phyloP scores from a whole-genome alignment of 2,797 vertebrate genomes.

The Microhierax caerulescens region DNA sequence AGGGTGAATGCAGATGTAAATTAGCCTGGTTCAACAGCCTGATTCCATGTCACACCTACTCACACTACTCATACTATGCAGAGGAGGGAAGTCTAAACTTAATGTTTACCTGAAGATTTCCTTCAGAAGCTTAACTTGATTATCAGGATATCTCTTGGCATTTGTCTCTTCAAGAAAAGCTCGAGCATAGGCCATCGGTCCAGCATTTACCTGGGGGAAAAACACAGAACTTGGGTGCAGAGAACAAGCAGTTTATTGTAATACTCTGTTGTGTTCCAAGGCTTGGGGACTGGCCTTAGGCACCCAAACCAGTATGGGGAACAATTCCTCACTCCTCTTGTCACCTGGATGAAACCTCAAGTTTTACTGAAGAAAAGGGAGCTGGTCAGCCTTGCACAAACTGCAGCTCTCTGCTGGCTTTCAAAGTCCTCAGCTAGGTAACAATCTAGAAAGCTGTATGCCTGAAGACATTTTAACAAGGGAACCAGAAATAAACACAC shows the following conservation, averaged over 20 bases:
- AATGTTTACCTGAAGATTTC: conserved; percentile 93
- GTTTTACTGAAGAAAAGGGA: not conserved
- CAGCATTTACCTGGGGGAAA: conserved; percentile 89
- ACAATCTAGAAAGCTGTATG: not conserved
- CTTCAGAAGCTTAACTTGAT: conserved; percentile 96
- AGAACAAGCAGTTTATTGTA: not conserved
- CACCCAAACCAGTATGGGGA: not conserved
- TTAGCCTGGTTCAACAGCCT: not conserved
- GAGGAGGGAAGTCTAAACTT: not conserved
- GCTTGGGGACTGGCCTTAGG: not conserved
- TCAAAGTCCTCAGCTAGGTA: not conserved
- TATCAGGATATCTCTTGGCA: conserved; percentile 97
- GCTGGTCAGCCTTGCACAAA: accelerated
- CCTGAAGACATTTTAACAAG: not conserved
- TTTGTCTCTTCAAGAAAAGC: conserved; percentile 97
- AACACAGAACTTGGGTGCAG: not conserved
- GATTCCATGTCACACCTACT: not conserved
- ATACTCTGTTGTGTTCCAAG: not conserved
- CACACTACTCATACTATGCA: not conserved
- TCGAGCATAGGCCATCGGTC: conserved; percentile 96
- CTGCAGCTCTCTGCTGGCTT: not conserved
- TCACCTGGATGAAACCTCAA: not conserved
- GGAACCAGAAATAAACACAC: not conserved
- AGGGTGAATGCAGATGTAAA: not conserved
- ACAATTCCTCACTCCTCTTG: not conserved